Evolutionary conservation across 23 tunicate genomes (phyloP).

Genomic region (Botrylloides violaceus): DNA sequence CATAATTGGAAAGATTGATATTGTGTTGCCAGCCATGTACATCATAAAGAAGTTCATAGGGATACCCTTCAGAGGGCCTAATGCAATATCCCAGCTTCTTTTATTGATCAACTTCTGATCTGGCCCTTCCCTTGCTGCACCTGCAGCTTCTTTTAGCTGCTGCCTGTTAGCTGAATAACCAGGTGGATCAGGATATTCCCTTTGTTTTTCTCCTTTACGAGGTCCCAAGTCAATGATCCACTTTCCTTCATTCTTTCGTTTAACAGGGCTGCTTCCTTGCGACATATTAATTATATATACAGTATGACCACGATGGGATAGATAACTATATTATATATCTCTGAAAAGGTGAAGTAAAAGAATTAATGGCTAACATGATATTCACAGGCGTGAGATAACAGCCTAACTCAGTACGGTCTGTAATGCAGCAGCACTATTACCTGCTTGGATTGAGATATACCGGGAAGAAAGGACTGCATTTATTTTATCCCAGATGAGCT

Average conservation of each 20-base stretch:
- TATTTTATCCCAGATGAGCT: no score
- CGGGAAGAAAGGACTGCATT: no score
- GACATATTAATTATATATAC: neutral
- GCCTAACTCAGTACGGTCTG: no score
- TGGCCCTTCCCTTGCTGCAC: conserved; percentile 11
- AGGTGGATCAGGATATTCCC: conserved; percentile 67
- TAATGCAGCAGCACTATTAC: no score
- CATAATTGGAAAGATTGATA: conserved; percentile 96
- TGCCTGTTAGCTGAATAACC: conserved; percentile 40
- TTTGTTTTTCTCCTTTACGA: conserved; percentile 35
- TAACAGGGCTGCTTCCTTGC: neutral
- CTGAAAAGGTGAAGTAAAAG: no score
- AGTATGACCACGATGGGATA: no score
- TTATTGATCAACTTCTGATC: conserved; percentile 59
- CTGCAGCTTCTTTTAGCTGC: conserved; percentile 6
- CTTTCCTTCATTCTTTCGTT: conserved; percentile 24
- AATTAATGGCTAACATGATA: no score
- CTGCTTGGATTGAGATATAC: no score
- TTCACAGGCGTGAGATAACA: no score
- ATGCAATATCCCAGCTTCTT: conserved; percentile 92
- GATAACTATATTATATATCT: no score
- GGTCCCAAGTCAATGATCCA: conserved; percentile 53
- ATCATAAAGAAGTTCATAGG: conserved; percentile 97
- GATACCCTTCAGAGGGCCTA: conserved; percentile 78
- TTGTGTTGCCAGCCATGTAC: conserved; percentile 97